Conservation (phyloP, 2,888 invertebrate genomes). For the Fissipunctia ypsillon region DNA sequence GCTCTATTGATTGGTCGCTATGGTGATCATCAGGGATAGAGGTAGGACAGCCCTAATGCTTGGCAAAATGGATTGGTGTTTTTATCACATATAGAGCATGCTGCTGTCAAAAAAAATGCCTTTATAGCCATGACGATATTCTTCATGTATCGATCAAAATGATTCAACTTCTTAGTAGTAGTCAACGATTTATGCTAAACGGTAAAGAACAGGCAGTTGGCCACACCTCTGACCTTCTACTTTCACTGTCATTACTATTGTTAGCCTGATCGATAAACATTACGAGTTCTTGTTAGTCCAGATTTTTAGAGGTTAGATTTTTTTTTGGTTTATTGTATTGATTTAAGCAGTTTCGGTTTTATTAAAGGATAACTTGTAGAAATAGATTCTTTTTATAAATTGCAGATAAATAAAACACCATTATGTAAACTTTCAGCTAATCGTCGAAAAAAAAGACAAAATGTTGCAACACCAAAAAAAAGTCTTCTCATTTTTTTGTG, state of each 20-base stretch:
- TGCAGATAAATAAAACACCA: not conserved
- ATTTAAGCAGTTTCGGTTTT: not conserved
- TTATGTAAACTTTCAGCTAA: not conserved
- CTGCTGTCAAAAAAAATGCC: no score
- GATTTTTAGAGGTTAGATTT: not conserved
- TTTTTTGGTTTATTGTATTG: not conserved
- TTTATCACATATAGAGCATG: not conserved
- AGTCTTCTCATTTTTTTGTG: not conserved
- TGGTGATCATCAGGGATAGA: not conserved
- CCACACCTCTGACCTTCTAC: conserved; percentile 51
- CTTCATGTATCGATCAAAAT: conserved; percentile 18
- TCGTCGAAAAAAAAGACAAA: not conserved
- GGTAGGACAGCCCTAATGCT: no score
- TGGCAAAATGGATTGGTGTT: not conserved
- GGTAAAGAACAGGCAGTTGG: not conserved
- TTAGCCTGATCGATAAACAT: conserved; percentile 46
- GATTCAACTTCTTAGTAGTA: conserved; percentile 16
- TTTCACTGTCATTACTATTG: conserved; percentile 58
- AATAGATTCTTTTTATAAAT: not conserved
- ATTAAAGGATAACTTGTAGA: not conserved
- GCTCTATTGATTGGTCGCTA: not conserved
- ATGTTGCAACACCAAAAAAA: not conserved
- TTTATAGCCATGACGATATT: not conserved
- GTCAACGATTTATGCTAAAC: conserved; percentile 31
- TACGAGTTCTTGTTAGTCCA: conserved; percentile 13